Evolutionary conservation across 2,797 vertebrate species (phyloP).

Genomic region (Sylvilagus floridanus): DNA sequence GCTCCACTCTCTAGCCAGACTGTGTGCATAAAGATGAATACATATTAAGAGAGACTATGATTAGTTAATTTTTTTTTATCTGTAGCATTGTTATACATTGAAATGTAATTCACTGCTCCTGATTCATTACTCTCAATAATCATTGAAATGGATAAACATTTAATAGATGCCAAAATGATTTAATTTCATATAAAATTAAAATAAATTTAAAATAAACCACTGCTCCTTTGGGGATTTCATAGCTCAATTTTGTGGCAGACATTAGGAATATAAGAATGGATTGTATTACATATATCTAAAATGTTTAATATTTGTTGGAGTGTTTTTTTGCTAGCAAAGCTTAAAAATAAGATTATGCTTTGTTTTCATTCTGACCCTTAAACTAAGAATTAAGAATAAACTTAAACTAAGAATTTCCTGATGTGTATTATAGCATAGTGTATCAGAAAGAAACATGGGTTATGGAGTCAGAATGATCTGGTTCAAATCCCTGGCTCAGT

Average conservation of each 20-base stretch:
- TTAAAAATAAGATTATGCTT: conserved; percentile 50
- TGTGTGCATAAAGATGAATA: not conserved
- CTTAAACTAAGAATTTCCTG: conserved; percentile 56
- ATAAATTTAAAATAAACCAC: not conserved
- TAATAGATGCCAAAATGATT: not conserved
- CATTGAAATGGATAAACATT: conserved; percentile 38
- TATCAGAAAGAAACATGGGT: not conserved
- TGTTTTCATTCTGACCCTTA: conserved; percentile 48
- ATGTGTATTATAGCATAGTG: not conserved
- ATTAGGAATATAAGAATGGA: conserved; percentile 30
- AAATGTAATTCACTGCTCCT: conserved; percentile 50
- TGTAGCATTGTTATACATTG: not conserved
- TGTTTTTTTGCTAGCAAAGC: conserved; percentile 28
- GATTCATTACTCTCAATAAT: conserved; percentile 13
- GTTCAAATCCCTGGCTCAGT: not conserved
- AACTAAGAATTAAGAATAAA: not conserved
- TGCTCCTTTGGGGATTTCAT: not conserved
- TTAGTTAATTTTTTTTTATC: not conserved
- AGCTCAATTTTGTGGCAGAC: conserved; percentile 23
- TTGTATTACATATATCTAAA: conserved; percentile 48
- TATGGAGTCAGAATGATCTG: conserved; percentile 1
- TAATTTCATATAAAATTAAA: not conserved
- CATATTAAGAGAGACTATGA: not conserved
- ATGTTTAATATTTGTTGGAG: conserved; percentile 43
- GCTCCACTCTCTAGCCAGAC: not conserved